Evolutionary conservation across 2,888 invertebrate species (phyloP), one percentile per base, ranked within the genome.

Genomic region (Nudaria mundana): DNA sequence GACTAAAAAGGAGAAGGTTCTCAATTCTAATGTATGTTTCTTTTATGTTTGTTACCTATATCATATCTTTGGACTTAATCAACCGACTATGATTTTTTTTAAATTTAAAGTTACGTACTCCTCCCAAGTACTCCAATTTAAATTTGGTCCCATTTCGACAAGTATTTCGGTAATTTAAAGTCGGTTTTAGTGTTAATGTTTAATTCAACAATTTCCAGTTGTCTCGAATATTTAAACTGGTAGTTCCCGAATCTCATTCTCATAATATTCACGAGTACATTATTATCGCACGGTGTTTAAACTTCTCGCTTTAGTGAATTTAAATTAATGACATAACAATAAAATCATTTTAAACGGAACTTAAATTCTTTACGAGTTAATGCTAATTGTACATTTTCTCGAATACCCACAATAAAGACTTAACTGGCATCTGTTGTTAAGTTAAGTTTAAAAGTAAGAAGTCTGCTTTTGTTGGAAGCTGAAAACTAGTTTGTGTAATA

Each of bases 301-400:
- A 48, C 44, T 20, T 37, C 30, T 46, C 26, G 40, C 18, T 33
- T 40, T 36, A 39, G 32, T 30, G 31, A 42, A 46, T 44, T 44
- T 16, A 54, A 51, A 44, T 40, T 45, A 47, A 50, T 47, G 40
- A 42, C 38, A 42, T 51, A 46, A 51, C 45, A 56, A 42, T 48
- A 31, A 33, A 11, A 24, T 30, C 29, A 39, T 42, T 52, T 40
- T 40, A 45, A 5, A 2, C 8, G 20, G 45, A 53, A 48, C 41
- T 51, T 44, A 40, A 44, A 56, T 54, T 54, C 42, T 54, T 52
- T 47, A 41, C 43, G 38, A 52, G 42, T 32, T 31, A 32, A 47
- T 44, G 41, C 10, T 26, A 23, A 42, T 36, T 46, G 37, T 44
- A 37, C 44, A 46, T 48, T 54, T 48, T 40, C 42, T 48, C 37